Evolutionary conservation across 2,888 invertebrate species (phyloP).

Genomic region (Scaptomyza reducta): DNA sequence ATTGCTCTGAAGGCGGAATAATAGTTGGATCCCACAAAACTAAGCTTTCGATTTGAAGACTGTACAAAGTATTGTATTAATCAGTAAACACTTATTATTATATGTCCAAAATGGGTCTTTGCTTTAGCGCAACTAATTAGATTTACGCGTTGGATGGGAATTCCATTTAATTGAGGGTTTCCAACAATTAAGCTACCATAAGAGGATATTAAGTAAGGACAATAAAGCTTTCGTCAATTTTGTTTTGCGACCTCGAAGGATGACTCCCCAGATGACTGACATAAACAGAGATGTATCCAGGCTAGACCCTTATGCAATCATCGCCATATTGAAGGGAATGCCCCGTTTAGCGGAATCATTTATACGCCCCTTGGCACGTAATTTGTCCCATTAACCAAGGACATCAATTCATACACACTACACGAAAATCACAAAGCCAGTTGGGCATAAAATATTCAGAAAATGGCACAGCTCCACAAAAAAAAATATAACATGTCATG

Average conservation of each 20-base stretch:
- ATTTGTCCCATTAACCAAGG: background rate
- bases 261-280: background rate
- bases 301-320: background rate
- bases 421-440: background rate
- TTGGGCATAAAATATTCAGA: background rate
- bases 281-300: background rate
- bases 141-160: no score
- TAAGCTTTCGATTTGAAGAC: no score
- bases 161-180: no score
- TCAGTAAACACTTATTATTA: no score
- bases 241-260: background rate
- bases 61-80: no score
- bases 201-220: background rate
- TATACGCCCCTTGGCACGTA: background rate
- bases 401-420: background rate
- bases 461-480: background rate
- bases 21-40: no score
- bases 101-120: no score
- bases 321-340: background rate
- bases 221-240: background rate
- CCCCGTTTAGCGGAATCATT: background rate
- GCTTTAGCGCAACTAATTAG: no score
- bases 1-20: no score
- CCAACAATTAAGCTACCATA: no score
- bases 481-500: background rate